A percentile compares a stretch with the other conserved stretches of the same genome.
phyloP scores from a whole-genome alignment of 2,888 invertebrate genomes.

The Hyposoter didymator region DNA sequence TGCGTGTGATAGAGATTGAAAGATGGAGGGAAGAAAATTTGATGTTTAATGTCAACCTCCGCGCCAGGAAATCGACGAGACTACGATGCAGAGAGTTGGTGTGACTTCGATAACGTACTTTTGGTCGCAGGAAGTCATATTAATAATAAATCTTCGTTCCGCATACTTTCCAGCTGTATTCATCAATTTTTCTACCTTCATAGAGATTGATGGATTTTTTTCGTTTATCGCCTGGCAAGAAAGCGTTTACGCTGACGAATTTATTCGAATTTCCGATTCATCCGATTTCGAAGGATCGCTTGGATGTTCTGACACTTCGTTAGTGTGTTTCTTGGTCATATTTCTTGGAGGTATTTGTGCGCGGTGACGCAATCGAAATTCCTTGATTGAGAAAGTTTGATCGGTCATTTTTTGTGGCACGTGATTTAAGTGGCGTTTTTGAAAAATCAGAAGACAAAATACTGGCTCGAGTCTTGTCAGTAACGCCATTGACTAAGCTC shows the following conservation, averaged over 20 bases:
- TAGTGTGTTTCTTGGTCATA: not conserved
- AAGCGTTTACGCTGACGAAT: not conserved
- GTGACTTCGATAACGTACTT: not conserved
- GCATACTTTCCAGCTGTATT: not conserved
- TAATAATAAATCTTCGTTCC: not conserved
- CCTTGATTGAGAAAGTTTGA: too few species aligned
- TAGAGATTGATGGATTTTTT: not conserved
- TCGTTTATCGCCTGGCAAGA: not conserved
- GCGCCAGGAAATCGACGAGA: not conserved
- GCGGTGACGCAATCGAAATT: too few species aligned
- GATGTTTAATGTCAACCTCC: slow-evolving; percentile 2
- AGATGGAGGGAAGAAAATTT: not conserved
- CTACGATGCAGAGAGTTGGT: not conserved
- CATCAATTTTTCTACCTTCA: not conserved
- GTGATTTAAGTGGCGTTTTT: too few species aligned
- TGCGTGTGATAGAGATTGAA: not conserved
- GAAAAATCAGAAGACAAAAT: too few species aligned
- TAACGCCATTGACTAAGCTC: too few species aligned
- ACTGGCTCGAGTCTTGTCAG: too few species aligned
- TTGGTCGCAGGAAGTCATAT: not conserved
- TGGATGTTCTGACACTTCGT: not conserved
- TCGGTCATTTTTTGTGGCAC: too few species aligned
- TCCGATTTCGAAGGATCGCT: not conserved
- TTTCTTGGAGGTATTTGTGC: too few species aligned
- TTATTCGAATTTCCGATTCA: not conserved